Evolutionary conservation across 2,797 vertebrate species (phyloP).

Genomic region (Tachyglossus aculeatus): DNA sequence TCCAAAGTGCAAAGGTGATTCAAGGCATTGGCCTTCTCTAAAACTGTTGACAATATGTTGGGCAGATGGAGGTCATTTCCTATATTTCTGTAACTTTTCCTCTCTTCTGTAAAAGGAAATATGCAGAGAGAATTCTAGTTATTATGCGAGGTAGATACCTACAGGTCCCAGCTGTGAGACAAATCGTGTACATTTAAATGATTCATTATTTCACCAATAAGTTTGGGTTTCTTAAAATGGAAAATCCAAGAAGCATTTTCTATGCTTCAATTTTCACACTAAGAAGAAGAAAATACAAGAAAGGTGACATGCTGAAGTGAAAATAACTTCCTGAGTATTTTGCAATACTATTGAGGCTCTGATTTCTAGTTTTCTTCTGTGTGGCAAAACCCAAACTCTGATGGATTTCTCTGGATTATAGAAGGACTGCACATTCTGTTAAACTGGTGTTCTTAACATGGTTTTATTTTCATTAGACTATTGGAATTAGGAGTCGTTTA

Average conservation of each 20-base stretch:
- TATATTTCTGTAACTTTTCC: slow-evolving; percentile 59
- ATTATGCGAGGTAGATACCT: slow-evolving; percentile 31
- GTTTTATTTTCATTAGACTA: not conserved
- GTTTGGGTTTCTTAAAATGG: slow-evolving; percentile 27
- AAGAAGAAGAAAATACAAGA: not conserved
- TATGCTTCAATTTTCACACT: not conserved
- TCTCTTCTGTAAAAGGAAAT: slow-evolving; percentile 14
- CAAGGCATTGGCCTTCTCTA: slow-evolving; percentile 62
- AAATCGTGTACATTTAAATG: slow-evolving; percentile 48
- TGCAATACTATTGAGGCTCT: too few species aligned
- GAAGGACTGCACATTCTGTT: too few species aligned
- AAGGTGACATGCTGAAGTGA: not conserved
- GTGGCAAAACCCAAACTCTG: too few species aligned
- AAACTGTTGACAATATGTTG: slow-evolving; percentile 62
- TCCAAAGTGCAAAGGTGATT: slow-evolving; percentile 56
- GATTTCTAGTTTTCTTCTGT: too few species aligned
- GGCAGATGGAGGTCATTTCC: slow-evolving; percentile 68
- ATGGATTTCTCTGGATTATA: too few species aligned
- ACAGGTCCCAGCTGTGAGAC: slow-evolving; percentile 27
- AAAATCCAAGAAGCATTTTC: slow-evolving; percentile 10
- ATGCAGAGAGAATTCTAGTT: slow-evolving; percentile 29
- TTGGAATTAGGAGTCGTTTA: not conserved
- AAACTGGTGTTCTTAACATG: not conserved
- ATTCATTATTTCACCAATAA: slow-evolving; percentile 44
- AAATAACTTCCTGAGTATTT: too few species aligned